Base-by-base conservation (phyloP, 2,888 invertebrate species). In the Hypolimnas misippus region DNA sequence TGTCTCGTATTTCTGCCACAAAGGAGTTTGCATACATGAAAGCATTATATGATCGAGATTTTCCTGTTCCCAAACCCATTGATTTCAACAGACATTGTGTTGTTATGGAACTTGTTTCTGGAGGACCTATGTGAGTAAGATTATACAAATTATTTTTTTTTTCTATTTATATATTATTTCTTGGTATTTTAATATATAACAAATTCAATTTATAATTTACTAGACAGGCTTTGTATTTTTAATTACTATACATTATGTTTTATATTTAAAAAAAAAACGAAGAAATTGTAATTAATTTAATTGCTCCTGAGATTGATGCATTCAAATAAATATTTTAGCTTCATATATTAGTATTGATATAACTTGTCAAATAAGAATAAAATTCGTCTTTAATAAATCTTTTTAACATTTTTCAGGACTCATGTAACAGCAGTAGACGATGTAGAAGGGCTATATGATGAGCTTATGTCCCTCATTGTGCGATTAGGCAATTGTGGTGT, bases 21-120 rank as follows among this genome's bases (percentile, higher is more conserved):
- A 97, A 98, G 90, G 99, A 99, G 90, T 99, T 96, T 91, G 98
- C 98, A 0, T 99, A 98, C 82, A 97, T 99, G 98, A 97, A 97
- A 83, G 98, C 98, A 0, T 87, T 99, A 25, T 93, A 97, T 74
- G 96, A 98, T 3, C 92, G 98, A 70, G 96, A 95, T 10, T 99
- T 99, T 83, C 98, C 99, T 0, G 98, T 99, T 0, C 99, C 99
- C 0, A 95, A 96, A 76, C 99, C 99, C 0, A 94, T 98, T 8
- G 99, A 98, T 86, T 97, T 96, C 73, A 99, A 98, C 84, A 92
- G 97, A 72, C 99, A 99, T 84, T 98, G 98, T 78, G 96, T 99
- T 62, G 93, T 99, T 0, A 99, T 99, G 99, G 97, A 98, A 70
- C 92, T 99, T 2, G 95, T 98, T 16, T 92, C 94, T 70, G 98